A percentile compares a stretch with the other conserved stretches of the same genome.
These are phyloP conservation scores for Frankliniella fusca DNA, from an alignment of 2,888 invertebrate species.

Conservation along the genomic window DNA sequence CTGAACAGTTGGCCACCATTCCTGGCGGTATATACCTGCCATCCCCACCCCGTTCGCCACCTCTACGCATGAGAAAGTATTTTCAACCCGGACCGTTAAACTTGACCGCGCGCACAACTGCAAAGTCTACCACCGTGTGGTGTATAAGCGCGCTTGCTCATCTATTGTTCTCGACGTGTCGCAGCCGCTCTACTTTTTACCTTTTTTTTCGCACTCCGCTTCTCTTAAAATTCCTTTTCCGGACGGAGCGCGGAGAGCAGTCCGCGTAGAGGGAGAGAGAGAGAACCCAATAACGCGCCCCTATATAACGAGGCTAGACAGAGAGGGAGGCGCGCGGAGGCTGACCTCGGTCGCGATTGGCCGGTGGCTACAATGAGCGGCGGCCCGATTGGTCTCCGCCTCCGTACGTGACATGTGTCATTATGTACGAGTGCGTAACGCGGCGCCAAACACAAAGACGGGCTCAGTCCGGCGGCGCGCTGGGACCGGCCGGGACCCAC, in stretches of 20 bases:
- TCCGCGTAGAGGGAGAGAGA: background rate
- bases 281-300: background rate
- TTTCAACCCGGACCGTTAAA: background rate
- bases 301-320: background rate
- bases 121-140: background rate
- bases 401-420: background rate
- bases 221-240: background rate
- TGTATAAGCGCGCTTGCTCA: background rate
- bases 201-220: background rate
- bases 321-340: background rate
- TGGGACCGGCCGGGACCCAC: too few species aligned
- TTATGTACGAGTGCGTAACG: background rate
- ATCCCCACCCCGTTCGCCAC: background rate
- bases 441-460: background rate
- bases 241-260: background rate
- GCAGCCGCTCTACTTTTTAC: background rate
- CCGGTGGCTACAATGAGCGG: background rate
- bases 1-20: conserved; percentile 24
- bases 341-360: background rate
- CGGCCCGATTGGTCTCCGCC: background rate
- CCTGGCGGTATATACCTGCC: conserved; percentile 8
- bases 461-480: too few species aligned
- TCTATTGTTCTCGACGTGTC: background rate
- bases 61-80: background rate
- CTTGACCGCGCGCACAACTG: background rate